Conservation (phyloP, 2,797 vertebrate species). For the Pseudotriccus pelzelni region DNA sequence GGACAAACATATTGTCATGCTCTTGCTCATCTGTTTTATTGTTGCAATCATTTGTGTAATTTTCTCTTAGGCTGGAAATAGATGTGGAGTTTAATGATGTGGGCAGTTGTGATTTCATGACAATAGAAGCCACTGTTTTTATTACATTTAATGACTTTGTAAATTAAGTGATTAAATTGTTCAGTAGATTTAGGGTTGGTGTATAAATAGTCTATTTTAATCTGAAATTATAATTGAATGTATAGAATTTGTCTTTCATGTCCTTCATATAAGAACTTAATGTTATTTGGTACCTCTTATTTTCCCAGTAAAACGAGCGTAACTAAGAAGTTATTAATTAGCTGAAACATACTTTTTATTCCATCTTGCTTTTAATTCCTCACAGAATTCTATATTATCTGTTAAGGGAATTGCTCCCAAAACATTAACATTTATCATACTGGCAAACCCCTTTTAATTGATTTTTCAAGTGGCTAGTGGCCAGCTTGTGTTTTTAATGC, state of each 20-base stretch:
- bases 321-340: neutral
- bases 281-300: neutral
- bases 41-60: neutral
- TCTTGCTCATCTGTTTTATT: neutral
- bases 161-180: conserved; percentile 9
- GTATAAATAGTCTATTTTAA: neutral
- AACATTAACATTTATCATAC: neutral
- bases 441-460: neutral
- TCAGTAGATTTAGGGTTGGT: neutral
- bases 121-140: neutral
- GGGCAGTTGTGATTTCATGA: neutral
- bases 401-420: neutral
- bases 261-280: neutral
- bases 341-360: neutral
- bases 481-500: neutral
- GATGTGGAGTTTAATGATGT: neutral
- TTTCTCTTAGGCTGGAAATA: neutral
- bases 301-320: neutral
- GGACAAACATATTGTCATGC: neutral
- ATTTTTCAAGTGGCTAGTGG: neutral
- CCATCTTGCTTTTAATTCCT: neutral
- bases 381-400: neutral
- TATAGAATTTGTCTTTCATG: neutral
- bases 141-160: neutral
- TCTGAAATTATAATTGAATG: neutral